phyloP scores from a whole-genome alignment of 2,888 invertebrate genomes.

The Bedellia somnulentella region DNA sequence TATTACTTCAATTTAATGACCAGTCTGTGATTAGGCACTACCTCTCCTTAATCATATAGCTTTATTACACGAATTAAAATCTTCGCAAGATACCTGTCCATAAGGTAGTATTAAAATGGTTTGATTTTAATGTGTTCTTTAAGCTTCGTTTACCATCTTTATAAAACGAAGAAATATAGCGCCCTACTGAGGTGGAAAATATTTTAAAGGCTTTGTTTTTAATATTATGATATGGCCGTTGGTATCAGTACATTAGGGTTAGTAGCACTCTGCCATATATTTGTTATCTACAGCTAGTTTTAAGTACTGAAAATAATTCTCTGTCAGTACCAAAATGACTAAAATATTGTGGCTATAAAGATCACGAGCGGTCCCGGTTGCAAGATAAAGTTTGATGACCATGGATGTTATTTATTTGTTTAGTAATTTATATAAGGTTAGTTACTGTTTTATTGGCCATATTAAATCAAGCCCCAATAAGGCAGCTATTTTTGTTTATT shows the following conservation, averaged over 20 bases:
- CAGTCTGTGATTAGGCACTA: conserved; percentile 46
- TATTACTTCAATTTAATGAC: conserved; percentile 53
- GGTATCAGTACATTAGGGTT: no score
- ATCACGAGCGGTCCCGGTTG: conserved; percentile 12
- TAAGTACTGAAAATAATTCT: no score
- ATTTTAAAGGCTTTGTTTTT: no score
- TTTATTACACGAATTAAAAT: conserved; percentile 50
- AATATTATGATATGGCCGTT: no score
- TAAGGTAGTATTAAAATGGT: no score
- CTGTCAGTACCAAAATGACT: conserved; percentile 7
- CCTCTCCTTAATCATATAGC: conserved; percentile 30
- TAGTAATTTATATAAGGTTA: conserved; percentile 61
- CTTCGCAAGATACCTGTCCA: conserved; percentile 16
- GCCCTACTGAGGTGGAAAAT: no score
- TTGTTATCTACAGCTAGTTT: no score
- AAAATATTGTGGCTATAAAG: conserved; percentile 9
- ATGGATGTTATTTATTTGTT: conserved; percentile 57
- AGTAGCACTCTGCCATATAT: no score
- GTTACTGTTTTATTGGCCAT: conserved; percentile 58
- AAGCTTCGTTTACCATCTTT: no score
- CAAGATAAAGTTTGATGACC: conserved; percentile 48
- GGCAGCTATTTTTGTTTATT: conserved; percentile 62
- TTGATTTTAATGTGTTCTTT: no score
- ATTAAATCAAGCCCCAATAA: conserved; percentile 61
- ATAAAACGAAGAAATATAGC: no score